Percentiles rank a stretch among this genome's conserved stretches.
Evolutionary conservation across 2,113 vertebrate species (phyloP).

Genomic region (Oreochromis aureus): DNA sequence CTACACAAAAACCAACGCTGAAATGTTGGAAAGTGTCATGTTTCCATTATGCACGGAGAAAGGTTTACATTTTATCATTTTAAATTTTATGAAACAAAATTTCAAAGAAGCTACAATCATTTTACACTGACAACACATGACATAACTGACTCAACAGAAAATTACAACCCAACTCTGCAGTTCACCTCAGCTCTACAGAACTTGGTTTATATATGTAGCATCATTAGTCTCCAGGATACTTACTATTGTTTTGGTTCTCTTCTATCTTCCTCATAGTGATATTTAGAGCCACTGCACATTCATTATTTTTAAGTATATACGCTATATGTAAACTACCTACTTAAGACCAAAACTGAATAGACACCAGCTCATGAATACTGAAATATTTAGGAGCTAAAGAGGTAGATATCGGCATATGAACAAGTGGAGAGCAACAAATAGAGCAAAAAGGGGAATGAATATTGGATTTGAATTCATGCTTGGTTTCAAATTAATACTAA

Average conservation of each 20-base stretch:
- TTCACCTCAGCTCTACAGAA: not conserved
- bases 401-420: not conserved
- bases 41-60: not conserved
- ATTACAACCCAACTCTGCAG: not conserved
- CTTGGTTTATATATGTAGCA: not conserved
- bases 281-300: not conserved
- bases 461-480: not conserved
- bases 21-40: not conserved
- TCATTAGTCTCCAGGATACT: not conserved
- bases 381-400: not conserved
- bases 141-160: not conserved
- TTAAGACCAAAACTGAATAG: not conserved
- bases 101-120: not conserved
- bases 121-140: not conserved
- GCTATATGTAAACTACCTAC: not conserved
- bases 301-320: not conserved
- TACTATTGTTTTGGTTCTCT: not conserved
- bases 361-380: not conserved
- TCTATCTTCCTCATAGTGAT: not conserved
- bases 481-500: not conserved
- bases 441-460: not conserved
- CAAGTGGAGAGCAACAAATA: not conserved
- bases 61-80: not conserved
- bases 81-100: no score
- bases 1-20: not conserved